These are phyloP conservation scores for Phocides pigmalion DNA, from an alignment of 1,140 invertebrate genomes.

Conservation along the genomic window DNA sequence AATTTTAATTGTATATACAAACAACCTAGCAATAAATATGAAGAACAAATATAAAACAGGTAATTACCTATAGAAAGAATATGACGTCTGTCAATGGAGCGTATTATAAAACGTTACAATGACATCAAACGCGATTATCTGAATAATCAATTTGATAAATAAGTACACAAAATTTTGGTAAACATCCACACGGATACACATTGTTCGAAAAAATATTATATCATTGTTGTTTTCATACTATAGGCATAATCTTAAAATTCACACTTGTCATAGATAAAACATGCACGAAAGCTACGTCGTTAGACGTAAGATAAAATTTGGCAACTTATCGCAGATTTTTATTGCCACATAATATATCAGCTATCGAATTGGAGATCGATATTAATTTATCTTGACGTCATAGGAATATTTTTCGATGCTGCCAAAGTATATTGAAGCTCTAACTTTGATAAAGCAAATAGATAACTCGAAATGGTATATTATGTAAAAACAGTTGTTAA, in stretches of 20 bases:
- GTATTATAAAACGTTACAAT: too few species aligned
- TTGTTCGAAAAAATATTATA: neutral
- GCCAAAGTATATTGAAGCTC: constrained; percentile 10
- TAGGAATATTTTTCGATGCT: constrained; percentile 12
- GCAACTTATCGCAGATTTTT: constrained; percentile 37
- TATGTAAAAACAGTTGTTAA: neutral
- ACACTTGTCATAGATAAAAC: constrained; percentile 17
- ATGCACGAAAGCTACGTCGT: constrained; percentile 4
- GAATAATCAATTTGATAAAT: constrained; percentile 3
- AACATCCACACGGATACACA: neutral
- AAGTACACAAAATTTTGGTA: too few species aligned
- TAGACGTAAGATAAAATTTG: constrained; percentile 23
- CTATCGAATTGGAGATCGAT: constrained; percentile 30
- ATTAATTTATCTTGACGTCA: constrained; percentile 42
- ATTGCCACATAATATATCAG: constrained; percentile 31
- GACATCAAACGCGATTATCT: too few species aligned
- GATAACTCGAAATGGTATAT: neutral
- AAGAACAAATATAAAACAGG: too few species aligned
- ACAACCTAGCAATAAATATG: too few species aligned
- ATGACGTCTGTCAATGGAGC: too few species aligned
- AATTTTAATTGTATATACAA: too few species aligned
- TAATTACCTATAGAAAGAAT: too few species aligned
- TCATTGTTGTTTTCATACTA: too few species aligned
- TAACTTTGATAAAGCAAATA: constrained; percentile 21
- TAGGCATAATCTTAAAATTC: constrained; percentile 15